Base-by-base conservation (phyloP, 37 sponge, comb jelly and placozoan genomes). In the Agelas oroides region DNA sequence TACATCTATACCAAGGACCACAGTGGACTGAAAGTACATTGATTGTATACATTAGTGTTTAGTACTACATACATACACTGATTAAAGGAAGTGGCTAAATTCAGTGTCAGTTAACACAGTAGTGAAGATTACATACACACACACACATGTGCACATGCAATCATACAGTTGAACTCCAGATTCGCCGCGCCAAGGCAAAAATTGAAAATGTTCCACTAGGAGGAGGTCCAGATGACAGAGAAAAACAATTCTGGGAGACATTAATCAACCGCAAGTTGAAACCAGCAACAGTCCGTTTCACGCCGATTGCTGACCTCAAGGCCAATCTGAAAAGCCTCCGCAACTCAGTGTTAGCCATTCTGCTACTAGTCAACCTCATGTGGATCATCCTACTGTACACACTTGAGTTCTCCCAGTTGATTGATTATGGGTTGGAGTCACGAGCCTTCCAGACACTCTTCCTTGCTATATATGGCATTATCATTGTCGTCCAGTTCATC, bases 281-380 rank as follows among this genome's bases (percentile, higher is more conserved):
- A 60, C 84, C 92, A 59, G 46, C 73, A 5, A 61, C 84, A 1
- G 79, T 38, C 30, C 63, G 69, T 32, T 72, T 81, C 73, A 83
- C 79, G 1, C 53, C 68, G 38, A 60, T 63, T 36, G 65, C 70
- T 19, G 88, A 92, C 25, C 59, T 92, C 17, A 58, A 73, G 67
- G 68, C 78, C 55, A 73, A 69, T 5, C 77, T 93, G 37, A 59
- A 58, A 31, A 34, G 41, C 28, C 86, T 89, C 1, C 86, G 94
- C 25, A 93, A 88, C 83, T 39, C 59, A 25, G 53, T 64, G 18
- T 62, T 93, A 0, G 64, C 77, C 18, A 56, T 86, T 0, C 46
- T 93, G 53, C 59, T 89, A 21, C 82, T 93, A 37, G 78, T 88
- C 53, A 93, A 93, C 78, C 21, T 93, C 33, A 86, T 89, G 65